phyloP scores from a whole-genome alignment of 1,140 invertebrate species.

The Diorhabda elongata region DNA sequence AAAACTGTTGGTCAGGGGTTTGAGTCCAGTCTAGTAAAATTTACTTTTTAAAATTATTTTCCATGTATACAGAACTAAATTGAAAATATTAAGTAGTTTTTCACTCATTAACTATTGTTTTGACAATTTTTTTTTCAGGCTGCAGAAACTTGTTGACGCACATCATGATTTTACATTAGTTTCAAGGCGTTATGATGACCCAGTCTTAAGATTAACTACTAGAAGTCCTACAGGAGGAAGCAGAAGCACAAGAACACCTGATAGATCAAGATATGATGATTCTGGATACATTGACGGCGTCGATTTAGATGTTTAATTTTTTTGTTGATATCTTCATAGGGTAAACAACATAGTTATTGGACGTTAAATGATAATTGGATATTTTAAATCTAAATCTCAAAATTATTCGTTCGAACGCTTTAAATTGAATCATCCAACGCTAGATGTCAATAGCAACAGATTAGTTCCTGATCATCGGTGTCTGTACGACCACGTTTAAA shows the following conservation, averaged over 20 bases:
- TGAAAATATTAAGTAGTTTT: not conserved
- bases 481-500: too few relatives aligned
- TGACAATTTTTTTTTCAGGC: slow-evolving; percentile 22
- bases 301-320: slow-evolving; percentile 49
- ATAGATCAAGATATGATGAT: slow-evolving; percentile 58
- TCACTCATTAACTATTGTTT: not conserved
- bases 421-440: too few relatives aligned
- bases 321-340: slow-evolving; percentile 55
- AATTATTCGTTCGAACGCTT: too few relatives aligned
- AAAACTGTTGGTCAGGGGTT: too few relatives aligned
- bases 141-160: slow-evolving; percentile 72
- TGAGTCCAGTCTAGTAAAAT: too few relatives aligned
- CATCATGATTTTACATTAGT: slow-evolving; percentile 73
- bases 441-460: too few relatives aligned
- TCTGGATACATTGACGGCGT: slow-evolving; percentile 57
- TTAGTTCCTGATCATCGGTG: too few relatives aligned
- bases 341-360: slow-evolving; percentile 31
- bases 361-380: too few relatives aligned
- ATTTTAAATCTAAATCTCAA: too few relatives aligned
- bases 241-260: slow-evolving; percentile 54
- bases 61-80: too few relatives aligned
- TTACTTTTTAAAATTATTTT: too few relatives aligned
- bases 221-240: slow-evolving; percentile 51
- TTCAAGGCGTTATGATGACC: slow-evolving; percentile 66
- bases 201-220: slow-evolving; percentile 53